Evolutionary conservation across 2,797 vertebrate genomes (phyloP).

Genomic region (Tympanoctomys barrerae): DNA sequence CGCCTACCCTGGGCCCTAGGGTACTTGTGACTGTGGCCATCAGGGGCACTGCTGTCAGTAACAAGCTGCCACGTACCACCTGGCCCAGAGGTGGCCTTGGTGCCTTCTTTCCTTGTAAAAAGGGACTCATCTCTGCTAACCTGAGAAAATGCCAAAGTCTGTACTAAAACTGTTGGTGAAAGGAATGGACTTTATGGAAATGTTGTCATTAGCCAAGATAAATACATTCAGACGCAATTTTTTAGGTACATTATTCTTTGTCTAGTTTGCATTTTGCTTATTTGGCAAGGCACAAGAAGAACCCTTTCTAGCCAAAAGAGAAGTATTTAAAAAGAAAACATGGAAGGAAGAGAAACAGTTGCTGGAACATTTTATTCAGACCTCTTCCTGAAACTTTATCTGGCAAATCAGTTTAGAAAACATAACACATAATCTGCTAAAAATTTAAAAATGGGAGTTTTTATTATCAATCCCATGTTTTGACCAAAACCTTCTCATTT

Average conservation of each 20-base stretch:
- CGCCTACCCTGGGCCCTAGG: background rate
- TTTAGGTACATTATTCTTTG: constrained; percentile 52
- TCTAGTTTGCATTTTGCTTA: constrained; percentile 78
- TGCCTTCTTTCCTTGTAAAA: background rate
- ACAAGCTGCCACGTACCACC: background rate
- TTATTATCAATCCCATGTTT: constrained; percentile 80
- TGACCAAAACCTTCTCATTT: constrained; percentile 75
- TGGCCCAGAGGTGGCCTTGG: background rate
- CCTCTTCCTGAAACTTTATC: constrained; percentile 81
- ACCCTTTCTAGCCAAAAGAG: constrained; percentile 71
- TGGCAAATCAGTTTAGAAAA: constrained; percentile 79
- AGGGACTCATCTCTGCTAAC: background rate
- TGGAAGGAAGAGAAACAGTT: constrained; percentile 77
- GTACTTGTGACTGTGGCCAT: background rate
- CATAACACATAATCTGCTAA: constrained; percentile 83
- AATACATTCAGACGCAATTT: constrained; percentile 68
- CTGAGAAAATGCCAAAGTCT: background rate
- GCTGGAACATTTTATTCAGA: constrained; percentile 80
- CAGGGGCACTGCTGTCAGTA: background rate
- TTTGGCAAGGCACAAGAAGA: constrained; percentile 77
- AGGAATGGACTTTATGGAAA: background rate
- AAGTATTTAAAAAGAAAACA: constrained; percentile 81
- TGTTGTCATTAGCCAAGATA: constrained; percentile 62
- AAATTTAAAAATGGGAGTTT: constrained; percentile 77
- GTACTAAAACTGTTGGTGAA: background rate